Evolutionary conservation across 2,888 invertebrate species (phyloP), one percentile per base, ranked within the genome.

Genomic region (Diplazon laetatorius): DNA sequence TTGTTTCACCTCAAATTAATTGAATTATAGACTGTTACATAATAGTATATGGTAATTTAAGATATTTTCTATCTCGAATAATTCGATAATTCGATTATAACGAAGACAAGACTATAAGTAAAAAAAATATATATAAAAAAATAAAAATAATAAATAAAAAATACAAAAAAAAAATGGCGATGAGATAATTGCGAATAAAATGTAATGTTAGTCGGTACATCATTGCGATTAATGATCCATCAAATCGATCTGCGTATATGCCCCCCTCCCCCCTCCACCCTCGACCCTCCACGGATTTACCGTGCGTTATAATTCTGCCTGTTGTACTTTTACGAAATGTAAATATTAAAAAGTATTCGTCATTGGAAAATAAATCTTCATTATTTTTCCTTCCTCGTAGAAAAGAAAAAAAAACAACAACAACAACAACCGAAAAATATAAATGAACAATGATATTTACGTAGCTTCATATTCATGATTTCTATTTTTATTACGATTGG

Each of bases 21-120:
- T 22, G 52, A 69, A 78, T 48, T 69, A 76, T 70, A 80, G 76
- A 78, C 80, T 76, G 78, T 78, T 78, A 70, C 35, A 69, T 78
- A 62, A 57, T 76, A 50, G 73, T 20, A 66, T 80, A 78, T 57
- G 50, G 60, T 80, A 66, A 74, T 57, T 77, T 72, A 65, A 78
- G 71, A 50, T 74, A 72, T 80, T 80, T 80, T 80, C 65, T 78
- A 70, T 80, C 50, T 62, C 73, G 71, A 55, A 57, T 55, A 44
- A 65, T 42, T 39, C 50, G 39, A 16, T 68, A 48, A 18, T 71
- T n/a, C n/a, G 25, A 35, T n/a, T n/a, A 66, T 68, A 25, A 39
- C 35, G 16, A 57, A 55, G 9, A 48, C 20, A 73, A 37, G 14
- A 63, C 37, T 42, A 66, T 35, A 18, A n/a, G n/a, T n/a, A n/a